These are phyloP conservation scores for Sparus aurata DNA, from an alignment of 2,797 vertebrate species.

Conservation along the genomic window DNA sequence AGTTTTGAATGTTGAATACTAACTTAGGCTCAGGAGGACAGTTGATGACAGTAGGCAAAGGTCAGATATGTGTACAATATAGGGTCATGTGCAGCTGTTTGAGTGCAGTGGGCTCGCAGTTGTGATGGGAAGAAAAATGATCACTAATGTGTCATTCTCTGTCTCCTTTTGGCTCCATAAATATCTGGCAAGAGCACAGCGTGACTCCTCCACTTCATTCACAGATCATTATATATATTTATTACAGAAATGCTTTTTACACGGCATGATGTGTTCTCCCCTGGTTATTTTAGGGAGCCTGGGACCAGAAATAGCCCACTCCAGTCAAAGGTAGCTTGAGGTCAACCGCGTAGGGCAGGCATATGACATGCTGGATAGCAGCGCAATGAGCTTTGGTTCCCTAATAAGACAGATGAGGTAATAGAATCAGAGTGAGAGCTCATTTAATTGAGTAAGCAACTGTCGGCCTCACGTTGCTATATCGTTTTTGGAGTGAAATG, in stretches of 20 bases:
- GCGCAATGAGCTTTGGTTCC: conserved; percentile 31
- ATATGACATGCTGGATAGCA: conserved; percentile 43
- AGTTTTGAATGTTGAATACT: neutral
- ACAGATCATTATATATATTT: conserved; percentile 41
- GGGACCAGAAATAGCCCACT: conserved; percentile 57
- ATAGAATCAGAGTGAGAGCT: neutral
- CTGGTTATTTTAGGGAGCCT: conserved; percentile 36
- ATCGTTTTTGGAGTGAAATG: neutral
- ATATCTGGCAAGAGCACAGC: conserved; percentile 49
- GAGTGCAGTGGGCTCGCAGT: neutral
- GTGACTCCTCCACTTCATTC: conserved; percentile 31
- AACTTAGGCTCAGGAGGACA: neutral
- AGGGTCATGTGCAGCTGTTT: neutral
- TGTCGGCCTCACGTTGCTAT: neutral
- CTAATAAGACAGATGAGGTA: conserved; percentile 22
- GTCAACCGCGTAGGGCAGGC: conserved; percentile 43
- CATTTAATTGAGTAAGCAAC: neutral
- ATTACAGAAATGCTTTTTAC: conserved; percentile 39
- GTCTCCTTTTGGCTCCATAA: conserved; percentile 31
- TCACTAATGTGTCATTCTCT: neutral
- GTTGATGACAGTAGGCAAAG: neutral
- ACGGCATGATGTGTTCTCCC: conserved; percentile 43
- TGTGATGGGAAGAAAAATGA: neutral
- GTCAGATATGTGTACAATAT: neutral
- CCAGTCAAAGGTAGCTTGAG: conserved; percentile 52